Conservation (phyloP, 2,888 invertebrate species). For the Hylaea fasciaria region DNA sequence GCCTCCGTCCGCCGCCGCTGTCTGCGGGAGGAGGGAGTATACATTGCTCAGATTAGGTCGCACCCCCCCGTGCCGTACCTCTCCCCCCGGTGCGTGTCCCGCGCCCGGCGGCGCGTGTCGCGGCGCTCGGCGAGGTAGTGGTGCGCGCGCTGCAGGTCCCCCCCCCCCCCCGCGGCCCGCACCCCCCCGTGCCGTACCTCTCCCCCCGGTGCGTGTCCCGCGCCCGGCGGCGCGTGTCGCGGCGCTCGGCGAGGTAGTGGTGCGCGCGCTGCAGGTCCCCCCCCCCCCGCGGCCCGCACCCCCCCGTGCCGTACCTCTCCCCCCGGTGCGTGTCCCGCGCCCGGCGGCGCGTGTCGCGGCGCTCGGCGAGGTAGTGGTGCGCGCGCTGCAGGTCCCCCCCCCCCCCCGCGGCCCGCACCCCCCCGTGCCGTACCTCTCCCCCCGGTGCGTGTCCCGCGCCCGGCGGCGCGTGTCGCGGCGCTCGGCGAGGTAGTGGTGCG, state of each 20-base stretch:
- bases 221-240: too few relatives aligned
- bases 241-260: background rate
- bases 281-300: background rate
- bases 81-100: too few relatives aligned
- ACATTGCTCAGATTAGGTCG: background rate
- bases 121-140: background rate
- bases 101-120: too few relatives aligned
- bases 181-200: too few relatives aligned
- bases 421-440: conserved; percentile 89
- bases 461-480: conserved; percentile 54
- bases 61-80: background rate
- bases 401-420: conserved; percentile 80
- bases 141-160: conserved; percentile 4
- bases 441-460: too few relatives aligned
- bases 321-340: conserved; percentile 22
- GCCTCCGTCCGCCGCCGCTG: conserved; percentile 82
- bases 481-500: background rate
- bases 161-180: background rate
- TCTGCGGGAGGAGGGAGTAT: conserved; percentile 53
- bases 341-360: conserved; percentile 78
- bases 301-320: too few relatives aligned
- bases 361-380: conserved; percentile 87
- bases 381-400: conserved; percentile 86
- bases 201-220: too few relatives aligned
- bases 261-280: conserved; percentile 4